phyloP scores from a whole-genome alignment of 2,797 vertebrate genomes.

The Pterois miles region DNA sequence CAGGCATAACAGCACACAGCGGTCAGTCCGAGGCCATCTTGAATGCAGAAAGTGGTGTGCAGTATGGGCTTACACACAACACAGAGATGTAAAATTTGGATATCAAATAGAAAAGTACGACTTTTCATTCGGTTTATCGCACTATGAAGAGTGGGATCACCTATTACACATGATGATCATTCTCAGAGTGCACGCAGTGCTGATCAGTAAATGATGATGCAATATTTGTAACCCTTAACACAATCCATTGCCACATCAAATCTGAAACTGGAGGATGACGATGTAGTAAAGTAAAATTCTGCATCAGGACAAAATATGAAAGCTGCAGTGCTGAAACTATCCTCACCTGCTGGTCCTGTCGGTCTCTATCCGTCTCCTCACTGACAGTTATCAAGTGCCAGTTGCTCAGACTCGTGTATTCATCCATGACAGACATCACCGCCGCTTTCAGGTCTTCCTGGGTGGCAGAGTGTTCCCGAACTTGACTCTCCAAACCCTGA shows the following conservation, averaged over 20 bases:
- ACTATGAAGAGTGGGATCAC: neutral
- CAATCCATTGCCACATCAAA: neutral
- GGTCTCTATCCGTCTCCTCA: slow-evolving; percentile 57
- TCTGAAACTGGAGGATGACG: no score
- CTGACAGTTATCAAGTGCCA: slow-evolving; percentile 88
- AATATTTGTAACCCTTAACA: neutral
- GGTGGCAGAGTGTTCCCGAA: slow-evolving; percentile 29
- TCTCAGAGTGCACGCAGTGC: no score
- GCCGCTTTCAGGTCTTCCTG: slow-evolving; percentile 83
- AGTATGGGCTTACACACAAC: neutral
- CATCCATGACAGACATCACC: slow-evolving; percentile 85
- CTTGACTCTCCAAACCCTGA: slow-evolving; percentile 40
- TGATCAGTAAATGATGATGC: neutral
- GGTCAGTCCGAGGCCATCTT: neutral
- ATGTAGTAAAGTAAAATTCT: neutral
- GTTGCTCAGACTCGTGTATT: slow-evolving; percentile 89
- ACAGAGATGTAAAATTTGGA: neutral
- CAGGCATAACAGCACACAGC: neutral
- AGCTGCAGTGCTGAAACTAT: neutral
- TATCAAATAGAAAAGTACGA: neutral
- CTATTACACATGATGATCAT: no score
- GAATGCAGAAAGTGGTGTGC: neutral
- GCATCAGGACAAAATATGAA: neutral
- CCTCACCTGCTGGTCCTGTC: slow-evolving; percentile 70
- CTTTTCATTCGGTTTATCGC: no score